phyloP scores from a whole-genome alignment of 2,797 vertebrate genomes.

The Eulemur rubriventer region DNA sequence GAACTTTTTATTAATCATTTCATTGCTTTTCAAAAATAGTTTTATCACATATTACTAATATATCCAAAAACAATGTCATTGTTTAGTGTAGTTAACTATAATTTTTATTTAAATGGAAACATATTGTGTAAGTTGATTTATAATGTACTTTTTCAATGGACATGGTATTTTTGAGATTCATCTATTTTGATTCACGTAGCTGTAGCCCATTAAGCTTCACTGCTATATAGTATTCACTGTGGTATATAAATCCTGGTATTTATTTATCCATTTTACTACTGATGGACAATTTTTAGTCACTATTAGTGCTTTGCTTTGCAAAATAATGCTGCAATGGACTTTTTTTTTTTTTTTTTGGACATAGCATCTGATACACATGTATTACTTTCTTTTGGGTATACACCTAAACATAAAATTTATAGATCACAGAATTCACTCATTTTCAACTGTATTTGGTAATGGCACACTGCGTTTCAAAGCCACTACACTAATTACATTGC shows the following conservation, averaged over 20 bases:
- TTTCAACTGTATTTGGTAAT: neutral
- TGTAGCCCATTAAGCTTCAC: neutral
- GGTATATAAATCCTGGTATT: neutral
- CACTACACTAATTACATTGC: neutral
- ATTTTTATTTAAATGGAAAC: conserved; percentile 11
- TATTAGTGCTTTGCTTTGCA: neutral
- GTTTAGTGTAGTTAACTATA: neutral
- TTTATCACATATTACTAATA: neutral
- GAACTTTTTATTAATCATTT: neutral
- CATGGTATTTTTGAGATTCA: neutral
- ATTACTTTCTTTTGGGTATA: neutral
- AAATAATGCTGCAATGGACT: neutral
- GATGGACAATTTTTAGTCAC: neutral
- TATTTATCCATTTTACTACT: neutral
- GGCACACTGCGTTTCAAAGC: neutral
- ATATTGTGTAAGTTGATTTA: neutral
- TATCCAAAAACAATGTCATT: neutral
- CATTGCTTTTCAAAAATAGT: neutral
- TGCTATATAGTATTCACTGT: neutral
- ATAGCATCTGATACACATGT: neutral
- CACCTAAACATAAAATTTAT: neutral
- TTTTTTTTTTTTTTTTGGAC: neutral
- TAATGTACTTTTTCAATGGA: neutral
- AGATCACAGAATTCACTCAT: neutral
- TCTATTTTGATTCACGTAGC: neutral